Evolutionary conservation across 23 tunicate genomes (phyloP).

Genomic region (Trididemnum miniatum): DNA sequence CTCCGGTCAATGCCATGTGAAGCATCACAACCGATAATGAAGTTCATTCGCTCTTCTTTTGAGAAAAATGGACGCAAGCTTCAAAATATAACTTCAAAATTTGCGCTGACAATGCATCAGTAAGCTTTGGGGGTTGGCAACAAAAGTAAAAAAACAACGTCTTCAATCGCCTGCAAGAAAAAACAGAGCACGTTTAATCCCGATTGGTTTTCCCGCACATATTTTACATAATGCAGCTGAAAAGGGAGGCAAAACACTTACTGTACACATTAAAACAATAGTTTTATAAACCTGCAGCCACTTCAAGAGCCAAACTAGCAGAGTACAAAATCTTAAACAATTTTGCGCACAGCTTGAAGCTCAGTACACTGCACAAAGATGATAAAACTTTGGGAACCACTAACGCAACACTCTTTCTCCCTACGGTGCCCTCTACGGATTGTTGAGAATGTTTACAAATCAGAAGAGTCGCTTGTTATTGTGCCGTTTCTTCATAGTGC

Average conservation of each 20-base stretch:
- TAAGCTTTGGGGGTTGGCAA: slow-evolving; percentile 40
- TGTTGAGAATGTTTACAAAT: slow-evolving; percentile 22
- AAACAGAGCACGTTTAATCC: slow-evolving; percentile 12
- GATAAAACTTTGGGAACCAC: slow-evolving; percentile 36
- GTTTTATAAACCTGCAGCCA: slow-evolving; percentile 5
- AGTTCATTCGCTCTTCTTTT: slow-evolving; percentile 24
- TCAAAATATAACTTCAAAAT: slow-evolving; percentile 7
- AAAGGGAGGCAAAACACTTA: slow-evolving; percentile 13
- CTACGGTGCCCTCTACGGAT: slow-evolving; percentile 25
- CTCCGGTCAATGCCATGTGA: slow-evolving; percentile 53
- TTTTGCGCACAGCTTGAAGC: slow-evolving; percentile 36
- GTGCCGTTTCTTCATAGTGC: slow-evolving; percentile 20
- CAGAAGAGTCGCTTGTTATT: slow-evolving; percentile 38
- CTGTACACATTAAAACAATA: slow-evolving; percentile 8
- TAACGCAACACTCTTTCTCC: neutral
- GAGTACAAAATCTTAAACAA: slow-evolving; percentile 17
- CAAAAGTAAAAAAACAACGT: slow-evolving; percentile 30
- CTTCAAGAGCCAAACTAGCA: slow-evolving; percentile 1
- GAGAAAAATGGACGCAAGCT: slow-evolving; percentile 19
- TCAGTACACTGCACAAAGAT: slow-evolving; percentile 15
- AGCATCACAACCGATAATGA: slow-evolving; percentile 19
- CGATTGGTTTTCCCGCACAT: neutral
- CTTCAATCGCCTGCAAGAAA: slow-evolving; percentile 33
- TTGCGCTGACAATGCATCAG: slow-evolving; percentile 58
- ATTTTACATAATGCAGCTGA: neutral